phyloP scores from a whole-genome alignment of 2,888 invertebrate species.

The Drosophila dives region DNA sequence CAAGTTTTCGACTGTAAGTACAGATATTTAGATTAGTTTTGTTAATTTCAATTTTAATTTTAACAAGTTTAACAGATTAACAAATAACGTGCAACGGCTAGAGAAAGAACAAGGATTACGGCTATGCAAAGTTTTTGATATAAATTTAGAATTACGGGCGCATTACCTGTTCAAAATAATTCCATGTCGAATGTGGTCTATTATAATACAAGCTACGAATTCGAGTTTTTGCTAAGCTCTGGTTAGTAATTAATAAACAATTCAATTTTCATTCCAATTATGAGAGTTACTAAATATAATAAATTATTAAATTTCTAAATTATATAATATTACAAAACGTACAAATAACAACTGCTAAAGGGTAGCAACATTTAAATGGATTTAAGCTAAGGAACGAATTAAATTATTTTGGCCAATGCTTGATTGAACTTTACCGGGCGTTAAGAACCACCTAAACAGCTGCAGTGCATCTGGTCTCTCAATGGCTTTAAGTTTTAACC shows the following conservation, averaged over 20 bases:
- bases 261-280: slow-evolving; percentile 14
- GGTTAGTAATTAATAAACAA: slow-evolving; percentile 38
- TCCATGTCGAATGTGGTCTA: background rate
- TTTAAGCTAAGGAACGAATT: slow-evolving; percentile 50
- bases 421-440: slow-evolving; percentile 82
- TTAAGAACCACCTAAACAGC: slow-evolving; percentile 83
- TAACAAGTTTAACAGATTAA: slow-evolving; percentile 21
- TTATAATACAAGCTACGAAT: slow-evolving; percentile 31
- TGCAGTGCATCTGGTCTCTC: slow-evolving; percentile 81
- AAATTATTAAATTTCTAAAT: too few species aligned
- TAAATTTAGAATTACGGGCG: slow-evolving; percentile 26
- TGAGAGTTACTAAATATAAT: slow-evolving; percentile 6
- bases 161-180: slow-evolving; percentile 9
- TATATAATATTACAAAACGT: slow-evolving; percentile 17
- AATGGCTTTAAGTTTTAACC: slow-evolving; percentile 53
- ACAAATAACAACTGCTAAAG: slow-evolving; percentile 12
- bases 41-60: background rate
- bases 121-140: slow-evolving; percentile 37
- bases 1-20: slow-evolving; percentile 80
- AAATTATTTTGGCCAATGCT: slow-evolving; percentile 51
- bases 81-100: slow-evolving; percentile 57
- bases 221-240: slow-evolving; percentile 29
- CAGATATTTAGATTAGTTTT: slow-evolving; percentile 9
- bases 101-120: slow-evolving; percentile 17
- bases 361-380: slow-evolving; percentile 39